phyloP scores from a whole-genome alignment of 2,113 vertebrate genomes.

The Synchiropus splendidus region DNA sequence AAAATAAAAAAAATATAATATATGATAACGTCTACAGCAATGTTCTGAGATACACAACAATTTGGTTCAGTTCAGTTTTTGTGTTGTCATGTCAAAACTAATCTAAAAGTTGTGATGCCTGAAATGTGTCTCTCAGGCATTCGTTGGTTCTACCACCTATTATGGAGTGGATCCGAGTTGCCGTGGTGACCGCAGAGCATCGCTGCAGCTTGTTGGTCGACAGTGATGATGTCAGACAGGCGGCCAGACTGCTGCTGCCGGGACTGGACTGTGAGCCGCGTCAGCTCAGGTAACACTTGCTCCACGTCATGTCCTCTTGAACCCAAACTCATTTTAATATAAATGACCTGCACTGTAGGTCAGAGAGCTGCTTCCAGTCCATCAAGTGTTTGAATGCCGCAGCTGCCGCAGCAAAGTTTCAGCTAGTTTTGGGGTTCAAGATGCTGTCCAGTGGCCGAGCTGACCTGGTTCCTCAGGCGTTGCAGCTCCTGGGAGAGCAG shows the following conservation, averaged over 20 bases:
- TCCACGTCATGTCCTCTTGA: no score
- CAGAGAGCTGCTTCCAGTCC: slow-evolving; percentile 80
- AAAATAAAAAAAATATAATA: no score
- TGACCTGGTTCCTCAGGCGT: slow-evolving; percentile 80
- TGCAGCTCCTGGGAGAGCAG: slow-evolving; percentile 69
- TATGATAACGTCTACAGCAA: no score
- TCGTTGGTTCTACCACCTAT: slow-evolving; percentile 85
- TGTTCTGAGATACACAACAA: no score
- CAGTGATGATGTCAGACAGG: slow-evolving; percentile 85
- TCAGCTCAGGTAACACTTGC: slow-evolving; percentile 75
- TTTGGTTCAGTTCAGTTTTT: no score
- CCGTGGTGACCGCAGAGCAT: slow-evolving; percentile 85
- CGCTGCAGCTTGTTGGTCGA: slow-evolving; percentile 84
- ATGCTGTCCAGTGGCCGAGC: slow-evolving; percentile 88
- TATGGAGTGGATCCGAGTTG: slow-evolving; percentile 91
- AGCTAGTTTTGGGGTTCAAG: slow-evolving; percentile 84
- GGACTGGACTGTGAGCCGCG: slow-evolving; percentile 90
- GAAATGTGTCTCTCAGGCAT: slow-evolving; percentile 62
- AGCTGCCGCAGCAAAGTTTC: slow-evolving; percentile 78
- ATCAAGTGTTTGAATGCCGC: slow-evolving; percentile 78
- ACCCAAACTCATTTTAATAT: no score
- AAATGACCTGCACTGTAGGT: no score
- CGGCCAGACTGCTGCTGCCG: slow-evolving; percentile 77
- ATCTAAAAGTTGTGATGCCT: no score
- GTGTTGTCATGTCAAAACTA: no score